These are phyloP conservation scores for Luehdorfia chinensis DNA, from an alignment of 1,140 invertebrate species.

Conservation along the genomic window DNA sequence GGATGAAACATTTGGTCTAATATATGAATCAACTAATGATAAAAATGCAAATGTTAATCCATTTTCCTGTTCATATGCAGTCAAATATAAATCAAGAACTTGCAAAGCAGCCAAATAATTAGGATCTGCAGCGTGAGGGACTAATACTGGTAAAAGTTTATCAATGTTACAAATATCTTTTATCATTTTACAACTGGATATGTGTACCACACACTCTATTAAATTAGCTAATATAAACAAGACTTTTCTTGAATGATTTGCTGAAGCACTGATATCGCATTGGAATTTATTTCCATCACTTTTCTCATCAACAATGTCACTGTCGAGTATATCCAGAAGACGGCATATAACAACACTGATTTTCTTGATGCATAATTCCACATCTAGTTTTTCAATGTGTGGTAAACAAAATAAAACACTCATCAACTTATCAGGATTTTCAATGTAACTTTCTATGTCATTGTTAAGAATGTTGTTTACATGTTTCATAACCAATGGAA, in stretches of 20 bases:
- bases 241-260: slow-evolving; percentile 50
- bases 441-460: slow-evolving; percentile 52
- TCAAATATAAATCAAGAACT: slow-evolving; percentile 76
- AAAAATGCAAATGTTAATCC: slow-evolving; percentile 68
- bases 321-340: slow-evolving; percentile 45
- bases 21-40: slow-evolving; percentile 70
- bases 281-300: slow-evolving; percentile 46
- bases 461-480: slow-evolving; percentile 47
- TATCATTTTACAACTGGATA: slow-evolving; percentile 70
- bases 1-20: slow-evolving; percentile 80
- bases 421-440: slow-evolving; percentile 70
- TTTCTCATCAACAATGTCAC: slow-evolving; percentile 48
- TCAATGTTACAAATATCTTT: slow-evolving; percentile 66
- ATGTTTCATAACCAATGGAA: slow-evolving; percentile 52
- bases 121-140: slow-evolving; percentile 61
- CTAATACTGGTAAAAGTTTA: slow-evolving; percentile 43
- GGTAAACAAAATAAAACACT: slow-evolving; percentile 79
- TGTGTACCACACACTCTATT: slow-evolving; percentile 79
- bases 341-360: slow-evolving; percentile 47
- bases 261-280: slow-evolving; percentile 44
- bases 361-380: slow-evolving; percentile 42
- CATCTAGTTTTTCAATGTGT: slow-evolving; percentile 77
- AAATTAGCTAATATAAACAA: slow-evolving; percentile 76
- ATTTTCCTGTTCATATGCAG: slow-evolving; percentile 67
- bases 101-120: slow-evolving; percentile 65